These are phyloP conservation scores for Cenopis cana DNA, from an alignment of 2,888 invertebrate species.

Conservation along the genomic window DNA sequence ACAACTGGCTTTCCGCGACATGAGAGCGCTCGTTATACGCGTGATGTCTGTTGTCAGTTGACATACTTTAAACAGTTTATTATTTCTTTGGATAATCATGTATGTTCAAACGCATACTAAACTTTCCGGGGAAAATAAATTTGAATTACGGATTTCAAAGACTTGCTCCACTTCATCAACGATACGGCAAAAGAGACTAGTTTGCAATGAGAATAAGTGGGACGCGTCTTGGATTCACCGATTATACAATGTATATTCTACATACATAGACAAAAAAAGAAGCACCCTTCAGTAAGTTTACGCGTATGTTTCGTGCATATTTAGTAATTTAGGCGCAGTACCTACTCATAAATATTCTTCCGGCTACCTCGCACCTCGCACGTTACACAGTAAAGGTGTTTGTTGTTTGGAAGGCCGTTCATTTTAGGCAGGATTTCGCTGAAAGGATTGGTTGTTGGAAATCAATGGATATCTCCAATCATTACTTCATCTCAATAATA, in stretches of 20 bases:
- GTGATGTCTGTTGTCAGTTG: constrained; percentile 39
- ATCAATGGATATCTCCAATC: background rate
- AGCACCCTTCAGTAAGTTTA: background rate
- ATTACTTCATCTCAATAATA: too few relatives aligned
- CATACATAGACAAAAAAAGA: background rate
- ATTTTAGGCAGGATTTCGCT: background rate
- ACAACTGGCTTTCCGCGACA: constrained; percentile 32
- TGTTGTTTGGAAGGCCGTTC: background rate
- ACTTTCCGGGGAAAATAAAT: background rate
- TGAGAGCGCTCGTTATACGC: constrained; percentile 20
- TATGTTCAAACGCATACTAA: background rate
- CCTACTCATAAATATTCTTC: background rate
- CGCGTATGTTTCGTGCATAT: background rate
- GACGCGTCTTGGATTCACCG: background rate
- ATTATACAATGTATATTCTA: background rate
- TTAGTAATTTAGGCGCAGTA: background rate
- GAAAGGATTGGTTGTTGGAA: background rate
- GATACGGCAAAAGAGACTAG: too few relatives aligned
- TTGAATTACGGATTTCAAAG: background rate
- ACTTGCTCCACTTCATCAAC: background rate
- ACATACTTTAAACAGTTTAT: constrained; percentile 39
- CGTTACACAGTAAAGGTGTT: background rate
- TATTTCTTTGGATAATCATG: constrained; percentile 16
- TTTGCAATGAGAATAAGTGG: too few relatives aligned
- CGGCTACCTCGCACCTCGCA: background rate